These are phyloP conservation scores for Vanessa atalanta DNA, from an alignment of 1,140 invertebrate genomes.

Conservation along the genomic window DNA sequence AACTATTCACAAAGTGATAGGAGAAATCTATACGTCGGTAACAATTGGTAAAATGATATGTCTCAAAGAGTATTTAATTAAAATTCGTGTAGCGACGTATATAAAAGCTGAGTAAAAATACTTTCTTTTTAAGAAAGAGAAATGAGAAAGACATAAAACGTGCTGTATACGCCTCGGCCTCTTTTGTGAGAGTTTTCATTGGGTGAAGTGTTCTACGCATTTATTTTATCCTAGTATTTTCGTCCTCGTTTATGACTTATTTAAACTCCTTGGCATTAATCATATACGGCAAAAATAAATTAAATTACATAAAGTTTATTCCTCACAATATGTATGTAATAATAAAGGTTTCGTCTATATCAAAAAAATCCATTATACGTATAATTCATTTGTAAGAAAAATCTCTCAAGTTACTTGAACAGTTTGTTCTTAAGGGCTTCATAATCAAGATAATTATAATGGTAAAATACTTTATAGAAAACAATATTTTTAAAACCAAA, in stretches of 20 bases:
- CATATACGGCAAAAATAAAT: constrained; percentile 1
- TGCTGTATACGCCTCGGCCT: constrained; percentile 17
- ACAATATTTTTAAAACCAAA: too few relatives aligned
- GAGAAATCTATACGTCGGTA: too few relatives aligned
- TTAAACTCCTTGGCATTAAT: constrained; percentile 18
- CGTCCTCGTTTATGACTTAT: constrained; percentile 21
- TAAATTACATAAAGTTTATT: constrained; percentile 5
- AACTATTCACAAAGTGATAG: too few relatives aligned
- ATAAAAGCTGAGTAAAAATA: constrained; percentile 10
- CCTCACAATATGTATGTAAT: too few relatives aligned
- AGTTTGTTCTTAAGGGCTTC: too few relatives aligned
- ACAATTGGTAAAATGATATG: neutral
- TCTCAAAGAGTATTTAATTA: neutral
- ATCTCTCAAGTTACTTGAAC: too few relatives aligned
- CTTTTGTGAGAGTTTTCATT: constrained; percentile 29
- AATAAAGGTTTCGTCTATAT: too few relatives aligned
- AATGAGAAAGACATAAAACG: constrained; percentile 29
- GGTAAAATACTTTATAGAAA: too few relatives aligned
- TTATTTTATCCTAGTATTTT: constrained; percentile 26
- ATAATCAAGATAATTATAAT: too few relatives aligned
- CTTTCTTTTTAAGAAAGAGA: constrained; percentile 26
- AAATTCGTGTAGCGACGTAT: constrained; percentile 1
- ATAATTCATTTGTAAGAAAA: too few relatives aligned
- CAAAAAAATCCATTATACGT: too few relatives aligned
- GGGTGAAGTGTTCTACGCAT: constrained; percentile 28